Evolutionary conservation across 2,113 vertebrate genomes (phyloP).

Genomic region (Microcebus ravelobensis): DNA sequence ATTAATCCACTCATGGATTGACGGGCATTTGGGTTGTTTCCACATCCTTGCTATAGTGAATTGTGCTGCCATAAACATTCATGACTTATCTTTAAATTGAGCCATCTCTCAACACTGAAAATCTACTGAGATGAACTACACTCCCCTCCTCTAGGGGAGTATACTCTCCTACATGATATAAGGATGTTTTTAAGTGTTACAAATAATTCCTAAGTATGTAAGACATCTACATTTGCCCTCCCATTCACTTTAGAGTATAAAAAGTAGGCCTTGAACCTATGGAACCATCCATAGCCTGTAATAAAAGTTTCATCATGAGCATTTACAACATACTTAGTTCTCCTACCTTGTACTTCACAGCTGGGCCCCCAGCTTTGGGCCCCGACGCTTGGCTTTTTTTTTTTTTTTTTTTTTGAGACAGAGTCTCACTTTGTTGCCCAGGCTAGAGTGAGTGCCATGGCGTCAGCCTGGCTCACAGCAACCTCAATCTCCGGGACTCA

Average conservation of each 20-base stretch:
- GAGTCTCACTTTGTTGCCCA: no score
- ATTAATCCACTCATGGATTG: no score
- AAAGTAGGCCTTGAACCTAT: not conserved
- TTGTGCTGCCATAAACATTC: no score
- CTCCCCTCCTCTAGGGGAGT: not conserved
- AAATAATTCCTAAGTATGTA: not conserved
- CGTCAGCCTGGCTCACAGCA: no score
- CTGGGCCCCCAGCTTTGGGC: not conserved
- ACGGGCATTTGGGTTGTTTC: no score
- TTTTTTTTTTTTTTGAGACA: no score
- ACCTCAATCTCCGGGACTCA: no score
- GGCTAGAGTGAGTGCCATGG: no score
- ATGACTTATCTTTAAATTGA: not conserved
- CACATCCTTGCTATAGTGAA: no score
- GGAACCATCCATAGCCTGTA: not conserved
- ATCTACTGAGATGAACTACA: not conserved
- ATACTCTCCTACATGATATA: not conserved
- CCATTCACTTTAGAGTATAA: not conserved
- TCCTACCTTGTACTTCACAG: not conserved
- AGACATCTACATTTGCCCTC: not conserved
- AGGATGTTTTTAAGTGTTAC: not conserved
- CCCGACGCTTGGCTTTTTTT: not conserved
- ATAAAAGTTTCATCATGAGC: not conserved
- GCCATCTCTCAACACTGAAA: not conserved
- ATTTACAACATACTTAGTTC: not conserved